A percentile compares a stretch with the other conserved stretches of the same genome.
Evolutionary conservation across 2,797 vertebrate species (phyloP).

Genomic region (Danio jaintianensis): DNA sequence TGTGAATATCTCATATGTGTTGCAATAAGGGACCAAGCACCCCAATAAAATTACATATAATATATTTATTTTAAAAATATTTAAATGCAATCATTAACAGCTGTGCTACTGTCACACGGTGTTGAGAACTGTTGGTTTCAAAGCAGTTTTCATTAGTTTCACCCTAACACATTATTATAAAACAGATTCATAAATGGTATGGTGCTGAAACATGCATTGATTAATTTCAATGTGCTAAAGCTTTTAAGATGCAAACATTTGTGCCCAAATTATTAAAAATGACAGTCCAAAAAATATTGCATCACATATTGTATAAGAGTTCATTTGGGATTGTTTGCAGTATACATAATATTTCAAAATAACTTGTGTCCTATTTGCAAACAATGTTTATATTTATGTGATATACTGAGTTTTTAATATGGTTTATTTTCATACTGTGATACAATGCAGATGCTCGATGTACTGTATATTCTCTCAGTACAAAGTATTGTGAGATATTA

Average conservation of each 20-base stretch:
- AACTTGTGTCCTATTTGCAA: neutral
- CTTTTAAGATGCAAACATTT: neutral
- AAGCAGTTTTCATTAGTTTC: neutral
- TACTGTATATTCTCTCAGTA: neutral
- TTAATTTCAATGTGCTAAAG: too few relatives aligned
- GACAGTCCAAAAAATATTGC: neutral
- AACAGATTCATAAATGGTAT: too few relatives aligned
- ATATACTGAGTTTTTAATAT: neutral
- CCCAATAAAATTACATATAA: too few relatives aligned
- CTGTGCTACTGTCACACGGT: too few relatives aligned
- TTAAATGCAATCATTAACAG: too few relatives aligned
- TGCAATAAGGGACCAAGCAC: too few relatives aligned
- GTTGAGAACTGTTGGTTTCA: neutral
- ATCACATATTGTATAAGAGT: neutral
- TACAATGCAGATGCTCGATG: neutral
- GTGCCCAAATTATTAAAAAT: neutral
- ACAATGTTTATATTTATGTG: neutral
- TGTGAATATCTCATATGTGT: too few relatives aligned
- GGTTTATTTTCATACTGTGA: neutral
- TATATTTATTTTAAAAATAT: too few relatives aligned
- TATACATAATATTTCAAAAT: too few relatives aligned
- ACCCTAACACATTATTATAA: too few relatives aligned
- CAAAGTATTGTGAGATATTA: neutral
- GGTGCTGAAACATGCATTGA: too few relatives aligned
- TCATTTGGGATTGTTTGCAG: neutral